Percentiles rank a stretch among this genome's conserved stretches.
These are phyloP conservation scores for Nerophis lumbriciformis DNA, from an alignment of 2,113 vertebrate genomes.

Conservation along the genomic window DNA sequence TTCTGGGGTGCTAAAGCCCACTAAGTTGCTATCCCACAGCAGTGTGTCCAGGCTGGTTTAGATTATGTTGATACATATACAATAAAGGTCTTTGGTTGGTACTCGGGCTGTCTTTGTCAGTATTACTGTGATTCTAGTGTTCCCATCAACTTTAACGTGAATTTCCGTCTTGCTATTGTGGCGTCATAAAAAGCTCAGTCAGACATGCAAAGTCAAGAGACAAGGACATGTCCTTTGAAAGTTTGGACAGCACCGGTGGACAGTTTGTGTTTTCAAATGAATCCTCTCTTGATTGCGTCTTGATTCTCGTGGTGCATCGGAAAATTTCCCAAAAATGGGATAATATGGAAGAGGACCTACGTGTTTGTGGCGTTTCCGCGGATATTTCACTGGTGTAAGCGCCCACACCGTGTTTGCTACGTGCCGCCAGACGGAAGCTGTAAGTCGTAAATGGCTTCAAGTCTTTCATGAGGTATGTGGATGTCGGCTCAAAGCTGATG, in stretches of 20 bases:
- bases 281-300: constrained; percentile 7
- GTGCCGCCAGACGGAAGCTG: constrained; percentile 90
- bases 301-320: no score
- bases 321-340: not conserved
- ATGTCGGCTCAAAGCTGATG: constrained; percentile 86
- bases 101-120: not conserved
- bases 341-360: constrained; percentile 88
- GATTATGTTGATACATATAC: constrained; percentile 47
- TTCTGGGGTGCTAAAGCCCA: no score
- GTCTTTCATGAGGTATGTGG: constrained; percentile 88
- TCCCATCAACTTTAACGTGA: no score
- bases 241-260: constrained; percentile 41
- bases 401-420: constrained; percentile 90
- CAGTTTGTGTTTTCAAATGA: constrained; percentile 64
- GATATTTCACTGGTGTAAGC: constrained; percentile 95
- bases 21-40: no score
- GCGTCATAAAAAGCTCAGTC: constrained; percentile 68
- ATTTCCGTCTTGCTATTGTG: not conserved
- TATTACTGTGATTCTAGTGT: no score
- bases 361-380: constrained; percentile 96
- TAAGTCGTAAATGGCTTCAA: constrained; percentile 94
- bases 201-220: constrained; percentile 53
- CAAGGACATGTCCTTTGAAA: constrained; percentile 44
- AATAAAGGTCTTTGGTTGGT: constrained; percentile 57
- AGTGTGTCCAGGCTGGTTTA: not conserved